Evolutionary conservation across 2,888 invertebrate species (phyloP), one percentile per base, ranked within the genome.

Genomic region (Spilosoma lubricipeda): DNA sequence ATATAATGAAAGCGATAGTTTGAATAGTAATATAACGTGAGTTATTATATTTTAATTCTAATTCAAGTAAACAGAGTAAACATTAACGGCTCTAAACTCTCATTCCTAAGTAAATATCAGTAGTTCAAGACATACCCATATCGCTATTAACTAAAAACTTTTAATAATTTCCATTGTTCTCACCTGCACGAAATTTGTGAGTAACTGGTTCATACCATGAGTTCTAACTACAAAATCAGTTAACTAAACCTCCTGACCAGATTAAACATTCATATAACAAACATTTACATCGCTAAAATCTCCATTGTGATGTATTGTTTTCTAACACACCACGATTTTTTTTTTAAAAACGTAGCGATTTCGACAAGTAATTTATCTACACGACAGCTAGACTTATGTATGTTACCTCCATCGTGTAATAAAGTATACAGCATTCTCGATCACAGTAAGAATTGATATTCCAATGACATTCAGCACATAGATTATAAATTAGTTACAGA

Each of bases 171-270:
- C 52, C 71, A 65, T 52, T 66, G 48, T 48, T 2, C 39, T 33
- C 30, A 77, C 69, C 73, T 73, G 71, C 67, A 82, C 84, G 73
- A 59, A 42, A 74, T 65, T 76, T 83, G 85, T 83, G 75, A 77
- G 72, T 81, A 78, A 85, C 76, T 67, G 13, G 48, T 33, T 67
- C 72, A 72, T 45, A 42, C 13, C 71, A 71, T 52, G n/a, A 48
- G 45, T 72, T 72, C 42, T 67, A 72, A 72, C 45, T 23, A 72
- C 33, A 67, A 23, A 52, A 69, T 15, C 15, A n/a, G 52, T 33
- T 68, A 23, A 45, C 27, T 23, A 33, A 68, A 30, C 30, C 68
- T 33, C 30, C 68, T 33, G 42, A 48, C 7, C 2, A 11, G 39
- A 59, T 27, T 42, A 63, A 30, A 63, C 63, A 63, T 18, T 63